A percentile compares a stretch with the other conserved stretches of the same genome.
Conservation (phyloP, 2,113 vertebrate species). For the Mus pahari region DNA sequence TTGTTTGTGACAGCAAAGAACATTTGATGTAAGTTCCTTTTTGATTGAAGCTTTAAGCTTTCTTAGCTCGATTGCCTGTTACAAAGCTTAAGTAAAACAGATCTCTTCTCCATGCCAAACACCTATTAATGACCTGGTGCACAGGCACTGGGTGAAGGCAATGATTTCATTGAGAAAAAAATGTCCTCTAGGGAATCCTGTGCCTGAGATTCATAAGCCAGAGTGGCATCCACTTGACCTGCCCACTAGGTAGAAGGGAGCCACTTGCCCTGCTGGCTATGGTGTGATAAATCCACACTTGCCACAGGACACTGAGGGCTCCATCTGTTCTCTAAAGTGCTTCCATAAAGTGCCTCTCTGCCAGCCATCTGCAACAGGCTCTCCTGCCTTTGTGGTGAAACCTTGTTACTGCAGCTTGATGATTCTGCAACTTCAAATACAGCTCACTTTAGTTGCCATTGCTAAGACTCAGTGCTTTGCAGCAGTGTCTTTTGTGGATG, state of each 20-base stretch:
- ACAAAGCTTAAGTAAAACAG: constrained; percentile 65
- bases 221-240: constrained; percentile 73
- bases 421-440: constrained; percentile 85
- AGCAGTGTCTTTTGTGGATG: constrained; percentile 74
- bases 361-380: constrained; percentile 86
- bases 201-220: constrained; percentile 76
- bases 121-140: constrained; percentile 12
- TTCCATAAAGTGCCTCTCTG: constrained; percentile 84
- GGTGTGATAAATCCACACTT: constrained; percentile 84
- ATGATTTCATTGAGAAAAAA: constrained; percentile 55
- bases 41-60: constrained; percentile 57
- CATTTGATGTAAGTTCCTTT: constrained; percentile 26
- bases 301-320: constrained; percentile 80
- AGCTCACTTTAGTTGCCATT: constrained; percentile 82
- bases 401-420: constrained; percentile 79
- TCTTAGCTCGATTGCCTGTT: constrained; percentile 63
- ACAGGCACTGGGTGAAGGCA: neutral
- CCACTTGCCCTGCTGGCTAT: constrained; percentile 74
- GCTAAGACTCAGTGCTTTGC: constrained; percentile 81
- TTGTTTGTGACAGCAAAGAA: constrained; percentile 63
- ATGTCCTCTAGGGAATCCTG: constrained; percentile 65
- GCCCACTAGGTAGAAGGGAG: constrained; percentile 81
- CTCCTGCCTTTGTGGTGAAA: constrained; percentile 79
- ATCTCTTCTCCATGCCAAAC: neutral
- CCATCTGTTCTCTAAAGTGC: constrained; percentile 87